phyloP scores from a whole-genome alignment of 2,888 invertebrate genomes.

The Sturmia bella region DNA sequence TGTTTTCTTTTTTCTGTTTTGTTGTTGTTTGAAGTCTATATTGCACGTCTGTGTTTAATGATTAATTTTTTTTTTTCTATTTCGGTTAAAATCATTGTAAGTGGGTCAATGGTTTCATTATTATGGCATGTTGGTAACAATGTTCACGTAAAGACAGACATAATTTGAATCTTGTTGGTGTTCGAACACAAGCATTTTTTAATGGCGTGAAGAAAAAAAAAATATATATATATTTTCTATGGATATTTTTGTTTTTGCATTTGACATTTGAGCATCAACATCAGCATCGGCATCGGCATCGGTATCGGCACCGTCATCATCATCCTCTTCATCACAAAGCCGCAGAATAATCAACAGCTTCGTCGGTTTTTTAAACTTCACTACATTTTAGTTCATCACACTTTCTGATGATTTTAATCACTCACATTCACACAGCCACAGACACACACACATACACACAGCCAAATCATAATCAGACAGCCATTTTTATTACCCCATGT shows the following conservation, averaged over 20 bases:
- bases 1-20: background rate
- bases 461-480: background rate
- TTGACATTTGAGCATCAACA: slow-evolving; percentile 66
- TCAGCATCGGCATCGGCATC: background rate
- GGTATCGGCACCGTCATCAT: slow-evolving; percentile 48
- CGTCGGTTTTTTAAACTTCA: slow-evolving; percentile 28
- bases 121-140: slow-evolving; percentile 47
- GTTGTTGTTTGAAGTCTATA: slow-evolving; percentile 16
- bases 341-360: slow-evolving; percentile 46
- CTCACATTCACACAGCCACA: background rate
- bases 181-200: slow-evolving; percentile 3
- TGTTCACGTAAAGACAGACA: background rate
- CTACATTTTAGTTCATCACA: slow-evolving; percentile 24
- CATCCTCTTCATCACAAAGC: slow-evolving; percentile 35
- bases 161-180: slow-evolving; percentile 28
- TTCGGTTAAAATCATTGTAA: slow-evolving; percentile 64
- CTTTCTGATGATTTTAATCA: slow-evolving; percentile 37
- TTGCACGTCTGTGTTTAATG: slow-evolving; percentile 43
- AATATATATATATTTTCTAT: slow-evolving; percentile 39
- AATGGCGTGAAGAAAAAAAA: slow-evolving; percentile 4
- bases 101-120: slow-evolving; percentile 69
- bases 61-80: slow-evolving; percentile 28
- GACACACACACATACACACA: background rate
- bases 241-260: slow-evolving; percentile 40
- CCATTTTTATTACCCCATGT: too few species aligned